Conservation (phyloP, 2,797 vertebrate species). For the Melanotaenia nigrans region DNA sequence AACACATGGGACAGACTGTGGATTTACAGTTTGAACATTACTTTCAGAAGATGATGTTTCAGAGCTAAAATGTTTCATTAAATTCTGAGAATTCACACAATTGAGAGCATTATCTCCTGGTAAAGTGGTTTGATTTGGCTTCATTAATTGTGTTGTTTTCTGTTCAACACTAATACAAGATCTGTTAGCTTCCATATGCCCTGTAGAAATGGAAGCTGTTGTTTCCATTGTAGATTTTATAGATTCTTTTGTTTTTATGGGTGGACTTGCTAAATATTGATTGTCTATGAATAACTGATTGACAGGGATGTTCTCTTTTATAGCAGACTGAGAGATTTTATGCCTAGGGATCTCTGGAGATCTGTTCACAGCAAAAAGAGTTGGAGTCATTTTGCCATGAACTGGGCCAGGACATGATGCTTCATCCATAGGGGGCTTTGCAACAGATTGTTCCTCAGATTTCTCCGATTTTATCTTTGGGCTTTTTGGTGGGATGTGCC, state of each 20-base stretch:
- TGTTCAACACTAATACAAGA: slow-evolving; percentile 18
- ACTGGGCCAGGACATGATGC: slow-evolving; percentile 13
- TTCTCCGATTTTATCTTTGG: slow-evolving; percentile 44
- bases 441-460: slow-evolving; percentile 23
- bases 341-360: slow-evolving; percentile 14
- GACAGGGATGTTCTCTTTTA: slow-evolving; percentile 35
- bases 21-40: slow-evolving; percentile 24
- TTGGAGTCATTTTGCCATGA: slow-evolving; percentile 19
- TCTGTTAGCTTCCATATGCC: slow-evolving; percentile 8
- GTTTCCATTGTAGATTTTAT: slow-evolving; percentile 23
- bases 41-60: slow-evolving; percentile 37
- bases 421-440: slow-evolving; percentile 21
- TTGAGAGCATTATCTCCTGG: slow-evolving; percentile 16
- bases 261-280: slow-evolving; percentile 35
- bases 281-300: slow-evolving; percentile 16
- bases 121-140: slow-evolving; percentile 13
- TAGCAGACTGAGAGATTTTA: slow-evolving; percentile 21
- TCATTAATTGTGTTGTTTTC: slow-evolving; percentile 22
- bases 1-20: slow-evolving; percentile 1
- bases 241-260: slow-evolving; percentile 28
- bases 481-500: slow-evolving; percentile 42
- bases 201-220: slow-evolving; percentile 13
- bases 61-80: slow-evolving; percentile 16
- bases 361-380: slow-evolving; percentile 4
- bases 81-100: slow-evolving; percentile 16